Base-by-base conservation (phyloP, 30 jellyfish, hydroid and myxozoan genomes). In the Hydractinia echinata region DNA sequence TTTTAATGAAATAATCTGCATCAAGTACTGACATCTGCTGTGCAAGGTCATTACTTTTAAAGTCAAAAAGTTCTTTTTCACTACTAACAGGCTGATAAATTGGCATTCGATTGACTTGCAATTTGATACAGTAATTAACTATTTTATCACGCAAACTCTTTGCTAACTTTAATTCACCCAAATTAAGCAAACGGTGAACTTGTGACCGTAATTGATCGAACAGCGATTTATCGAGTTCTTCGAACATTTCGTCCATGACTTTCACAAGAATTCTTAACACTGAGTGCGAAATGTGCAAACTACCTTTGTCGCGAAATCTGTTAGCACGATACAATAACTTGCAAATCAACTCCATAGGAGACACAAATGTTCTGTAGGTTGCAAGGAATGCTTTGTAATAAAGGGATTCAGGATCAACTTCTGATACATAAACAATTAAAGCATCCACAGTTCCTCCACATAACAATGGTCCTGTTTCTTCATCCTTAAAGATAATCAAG, bases 381-480 rank as follows among this genome's bases (percentile, higher is more conserved):
- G 99, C 96, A 10, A 93, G 54, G 71, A 93, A 93, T n/a, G 96
- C 99, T 72, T 88, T 91, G 77, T 93, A 93, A 83, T 73, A 93
- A 21, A 93, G 55, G 51, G 66, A 56, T 51, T 84, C 84, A 54
- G 61, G 77, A 54, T 79, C 91, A 15, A 87, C 88, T 11, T 89
- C 88, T 21, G 96, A 52, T 10, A 95, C 96, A 84, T 79, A 93
- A 11, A 93, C 99, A 66, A 93, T 76, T 21, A 93, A 70, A 8
- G 97, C 95, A 85, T 93, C 99, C 51, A 87, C 81, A 18, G 96
- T 93, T 30, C 99, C 99, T 53, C 96, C 99, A 81, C 93, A 94
- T 61, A 93, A 79, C 56, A 93, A 54, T 6, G 96, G 96, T 5
- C 95, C 94, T 73, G 81, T 88, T 71, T 87, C 85, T 76, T 93